Evolutionary conservation across 2,888 invertebrate genomes (phyloP).

Genomic region (Limnephilus auricula): DNA sequence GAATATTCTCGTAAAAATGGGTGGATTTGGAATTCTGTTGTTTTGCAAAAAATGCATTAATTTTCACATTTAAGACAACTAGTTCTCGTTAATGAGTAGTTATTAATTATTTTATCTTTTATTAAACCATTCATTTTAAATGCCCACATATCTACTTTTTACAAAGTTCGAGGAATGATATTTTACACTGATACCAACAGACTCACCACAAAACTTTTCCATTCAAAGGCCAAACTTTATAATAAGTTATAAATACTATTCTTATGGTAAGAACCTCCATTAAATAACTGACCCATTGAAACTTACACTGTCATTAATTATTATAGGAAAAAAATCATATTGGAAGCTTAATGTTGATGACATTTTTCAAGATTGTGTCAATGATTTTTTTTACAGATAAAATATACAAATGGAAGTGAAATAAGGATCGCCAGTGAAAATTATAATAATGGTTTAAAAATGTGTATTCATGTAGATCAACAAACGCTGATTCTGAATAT

Average conservation of each 20-base stretch:
- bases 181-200: neutral
- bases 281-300: neutral
- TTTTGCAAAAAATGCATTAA: neutral
- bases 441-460: too few species aligned
- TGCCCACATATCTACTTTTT: neutral
- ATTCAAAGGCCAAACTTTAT: neutral
- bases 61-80: neutral
- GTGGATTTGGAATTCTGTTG: constrained; percentile 37
- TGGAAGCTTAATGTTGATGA: neutral
- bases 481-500: too few species aligned
- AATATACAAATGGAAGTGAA: neutral
- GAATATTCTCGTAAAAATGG: constrained; percentile 40
- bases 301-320: neutral
- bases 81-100: neutral
- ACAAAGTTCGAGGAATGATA: constrained; percentile 2
- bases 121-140: neutral
- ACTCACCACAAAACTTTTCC: neutral
- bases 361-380: neutral
- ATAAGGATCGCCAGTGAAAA: too few species aligned
- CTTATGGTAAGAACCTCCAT: neutral
- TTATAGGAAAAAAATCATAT: neutral
- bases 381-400: neutral
- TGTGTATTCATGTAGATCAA: too few species aligned
- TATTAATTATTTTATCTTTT: neutral
- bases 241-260: neutral